Evolutionary conservation across 2,888 invertebrate genomes (phyloP).

Genomic region (Troides aeacus): DNA sequence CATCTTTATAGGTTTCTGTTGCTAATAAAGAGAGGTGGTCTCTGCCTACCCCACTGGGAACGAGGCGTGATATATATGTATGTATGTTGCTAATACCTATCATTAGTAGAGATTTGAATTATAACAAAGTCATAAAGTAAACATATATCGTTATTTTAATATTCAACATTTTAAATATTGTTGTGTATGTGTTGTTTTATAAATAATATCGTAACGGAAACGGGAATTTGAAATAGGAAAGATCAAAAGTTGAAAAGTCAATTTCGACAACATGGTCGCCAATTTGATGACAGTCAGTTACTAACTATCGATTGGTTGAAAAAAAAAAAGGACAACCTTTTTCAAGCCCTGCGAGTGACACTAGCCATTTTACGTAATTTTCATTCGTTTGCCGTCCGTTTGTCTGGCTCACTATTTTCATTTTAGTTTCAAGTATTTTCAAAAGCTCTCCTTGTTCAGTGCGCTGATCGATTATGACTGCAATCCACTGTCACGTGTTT

Average conservation of each 20-base stretch:
- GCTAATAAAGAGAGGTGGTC: too few relatives aligned
- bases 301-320: constrained; percentile 14
- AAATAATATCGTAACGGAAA: background rate
- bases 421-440: constrained; percentile 12
- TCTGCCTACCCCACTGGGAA: too few relatives aligned
- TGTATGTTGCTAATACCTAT: too few relatives aligned
- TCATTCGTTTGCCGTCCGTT: constrained; percentile 21
- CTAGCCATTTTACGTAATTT: constrained; percentile 26
- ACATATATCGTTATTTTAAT: too few relatives aligned
- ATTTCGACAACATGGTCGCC: constrained; percentile 12
- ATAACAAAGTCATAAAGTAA: too few relatives aligned
- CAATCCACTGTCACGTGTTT: background rate
- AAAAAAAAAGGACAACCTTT: constrained; percentile 4
- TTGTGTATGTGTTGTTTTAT: too few relatives aligned
- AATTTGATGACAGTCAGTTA: constrained; percentile 12
- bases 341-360: constrained; percentile 17
- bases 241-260: background rate
- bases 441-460: constrained; percentile 20
- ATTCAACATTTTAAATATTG: background rate
- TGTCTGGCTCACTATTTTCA: constrained; percentile 17
- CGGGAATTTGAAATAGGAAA: background rate
- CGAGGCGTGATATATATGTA: too few relatives aligned
- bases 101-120: too few relatives aligned
- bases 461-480: constrained; percentile 9
- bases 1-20: too few relatives aligned